Evolutionary conservation across 2,888 invertebrate genomes (phyloP).

Genomic region (Punctoribates punctum): DNA sequence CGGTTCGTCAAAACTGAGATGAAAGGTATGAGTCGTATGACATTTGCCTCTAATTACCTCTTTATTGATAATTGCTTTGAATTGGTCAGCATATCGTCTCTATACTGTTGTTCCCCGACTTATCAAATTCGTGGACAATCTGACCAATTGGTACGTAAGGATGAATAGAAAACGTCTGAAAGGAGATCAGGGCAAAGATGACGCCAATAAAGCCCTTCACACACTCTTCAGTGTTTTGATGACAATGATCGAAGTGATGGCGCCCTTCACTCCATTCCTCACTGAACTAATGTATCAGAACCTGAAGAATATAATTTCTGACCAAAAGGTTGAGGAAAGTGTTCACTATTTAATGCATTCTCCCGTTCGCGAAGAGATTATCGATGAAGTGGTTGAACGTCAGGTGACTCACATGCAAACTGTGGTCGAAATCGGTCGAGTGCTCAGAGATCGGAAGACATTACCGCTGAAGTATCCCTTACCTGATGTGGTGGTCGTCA

Average conservation of each 20-base stretch:
- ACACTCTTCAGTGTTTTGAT: conserved; percentile 83
- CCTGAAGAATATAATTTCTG: conserved; percentile 64
- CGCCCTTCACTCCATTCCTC: conserved; percentile 95
- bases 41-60: too few relatives aligned
- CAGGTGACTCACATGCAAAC: conserved; percentile 89
- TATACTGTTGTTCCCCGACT: conserved; percentile 92
- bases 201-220: conserved; percentile 77
- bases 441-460: conserved; percentile 86
- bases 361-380: conserved; percentile 62
- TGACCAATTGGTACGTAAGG: conserved; percentile 98
- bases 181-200: conserved; percentile 76
- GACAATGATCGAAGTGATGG: conserved; percentile 86
- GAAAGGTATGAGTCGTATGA: conserved; percentile 58
- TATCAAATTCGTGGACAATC: conserved; percentile 91
- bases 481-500: conserved; percentile 90
- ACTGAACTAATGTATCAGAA: conserved; percentile 93
- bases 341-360: conserved; percentile 92
- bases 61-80: too few relatives aligned
- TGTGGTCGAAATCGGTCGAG: conserved; percentile 87
- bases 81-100: conserved; percentile 69
- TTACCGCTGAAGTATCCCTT: conserved; percentile 94
- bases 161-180: conserved; percentile 93
- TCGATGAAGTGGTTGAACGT: conserved; percentile 79
- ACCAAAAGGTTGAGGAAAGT: conserved; percentile 59
- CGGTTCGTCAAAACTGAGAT: conserved; percentile 86